phyloP scores from a whole-genome alignment of 2,113 vertebrate genomes.

The Scomber japonicus region DNA sequence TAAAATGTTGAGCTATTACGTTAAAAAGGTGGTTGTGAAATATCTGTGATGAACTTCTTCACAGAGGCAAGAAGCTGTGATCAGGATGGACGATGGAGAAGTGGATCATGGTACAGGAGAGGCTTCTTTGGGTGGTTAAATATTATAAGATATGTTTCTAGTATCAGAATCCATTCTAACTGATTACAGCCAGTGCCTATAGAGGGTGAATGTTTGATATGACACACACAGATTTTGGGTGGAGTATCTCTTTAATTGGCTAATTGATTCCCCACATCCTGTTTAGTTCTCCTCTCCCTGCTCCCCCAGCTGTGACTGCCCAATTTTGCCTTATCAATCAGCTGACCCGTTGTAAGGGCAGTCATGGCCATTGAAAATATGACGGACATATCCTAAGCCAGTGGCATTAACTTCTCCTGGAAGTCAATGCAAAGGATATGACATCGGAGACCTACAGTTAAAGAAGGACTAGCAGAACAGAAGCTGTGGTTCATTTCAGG shows the following conservation, averaged over 20 bases:
- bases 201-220: not conserved
- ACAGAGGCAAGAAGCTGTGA: not conserved
- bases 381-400: constrained; percentile 74
- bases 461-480: constrained; percentile 31
- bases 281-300: constrained; percentile 52
- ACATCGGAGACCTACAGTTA: constrained; percentile 60
- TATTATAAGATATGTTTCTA: not conserved
- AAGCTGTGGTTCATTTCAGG: constrained; percentile 48
- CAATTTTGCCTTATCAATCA: constrained; percentile 33
- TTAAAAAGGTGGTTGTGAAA: not conserved
- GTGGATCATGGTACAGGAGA: too few species aligned
- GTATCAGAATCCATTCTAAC: not conserved
- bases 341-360: constrained; percentile 23
- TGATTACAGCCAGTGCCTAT: not conserved
- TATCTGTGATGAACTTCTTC: not conserved
- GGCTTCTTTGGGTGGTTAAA: too few species aligned
- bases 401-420: constrained; percentile 72
- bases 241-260: constrained; percentile 65
- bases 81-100: not conserved
- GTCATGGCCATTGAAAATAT: constrained; percentile 38
- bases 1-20: constrained; percentile 10
- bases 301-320: constrained; percentile 48
- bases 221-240: constrained; percentile 27
- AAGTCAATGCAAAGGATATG: constrained; percentile 80
- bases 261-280: constrained; percentile 43